Percentiles rank a stretch among this genome's conserved stretches.
These are phyloP conservation scores for Drosophila nannoptera DNA, from an alignment of 1,140 invertebrate genomes.

Conservation along the genomic window DNA sequence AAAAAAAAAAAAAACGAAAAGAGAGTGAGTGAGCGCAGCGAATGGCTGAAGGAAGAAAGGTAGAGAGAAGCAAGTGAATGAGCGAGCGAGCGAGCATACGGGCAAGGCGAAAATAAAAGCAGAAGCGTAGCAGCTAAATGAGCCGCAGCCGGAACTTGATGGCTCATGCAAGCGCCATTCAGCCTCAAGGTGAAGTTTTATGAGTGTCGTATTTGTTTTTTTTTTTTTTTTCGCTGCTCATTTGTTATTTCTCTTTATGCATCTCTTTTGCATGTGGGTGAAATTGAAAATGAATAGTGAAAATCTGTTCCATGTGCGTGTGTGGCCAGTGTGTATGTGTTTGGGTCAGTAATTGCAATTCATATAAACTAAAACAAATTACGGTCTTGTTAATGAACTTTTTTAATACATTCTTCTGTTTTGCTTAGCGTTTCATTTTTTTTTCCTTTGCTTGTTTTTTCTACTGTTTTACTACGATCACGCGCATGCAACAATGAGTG, in stretches of 20 bases:
- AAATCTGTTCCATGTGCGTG: slow-evolving; percentile 14
- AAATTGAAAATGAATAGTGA: slow-evolving; percentile 60
- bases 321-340: neutral
- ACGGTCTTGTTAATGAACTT: slow-evolving; percentile 39
- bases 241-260: slow-evolving; percentile 14
- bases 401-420: slow-evolving; percentile 14
- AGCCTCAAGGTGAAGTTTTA: slow-evolving; percentile 69
- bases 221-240: slow-evolving; percentile 11
- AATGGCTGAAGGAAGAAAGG: too few species aligned
- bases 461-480: too few species aligned
- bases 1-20: slow-evolving; percentile 10
- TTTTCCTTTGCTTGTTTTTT: too few species aligned
- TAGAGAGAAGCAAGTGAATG: neutral
- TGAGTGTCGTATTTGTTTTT: slow-evolving; percentile 28
- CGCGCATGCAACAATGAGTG: too few species aligned
- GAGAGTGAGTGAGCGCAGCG: slow-evolving; percentile 1
- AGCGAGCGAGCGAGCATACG: neutral
- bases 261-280: slow-evolving; percentile 50
- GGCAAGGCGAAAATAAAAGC: slow-evolving; percentile 18
- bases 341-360: slow-evolving; percentile 24
- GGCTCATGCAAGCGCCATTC: slow-evolving; percentile 27
- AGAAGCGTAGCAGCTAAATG: slow-evolving; percentile 46
- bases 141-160: slow-evolving; percentile 64
- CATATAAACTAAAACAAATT: slow-evolving; percentile 38
- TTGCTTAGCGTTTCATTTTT: neutral